These are phyloP conservation scores for Myripristis jacobus DNA, from an alignment of 2,797 vertebrate species.

Conservation along the genomic window DNA sequence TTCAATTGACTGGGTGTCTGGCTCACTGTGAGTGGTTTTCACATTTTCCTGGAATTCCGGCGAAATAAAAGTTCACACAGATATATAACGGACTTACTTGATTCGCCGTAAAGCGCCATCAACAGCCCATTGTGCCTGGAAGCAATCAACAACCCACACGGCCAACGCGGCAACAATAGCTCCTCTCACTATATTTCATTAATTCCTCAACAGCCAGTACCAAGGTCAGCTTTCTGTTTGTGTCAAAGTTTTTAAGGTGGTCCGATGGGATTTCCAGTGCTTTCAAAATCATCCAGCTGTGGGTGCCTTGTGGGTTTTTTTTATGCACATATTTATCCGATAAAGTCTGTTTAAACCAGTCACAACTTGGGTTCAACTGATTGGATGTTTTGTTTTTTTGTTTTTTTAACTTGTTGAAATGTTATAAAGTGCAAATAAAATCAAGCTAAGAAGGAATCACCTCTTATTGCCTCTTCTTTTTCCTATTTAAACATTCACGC, in stretches of 20 bases:
- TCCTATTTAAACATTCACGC: neutral
- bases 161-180: neutral
- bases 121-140: slow-evolving; percentile 31
- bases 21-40: slow-evolving; percentile 24
- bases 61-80: slow-evolving; percentile 33
- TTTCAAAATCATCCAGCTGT: too few relatives aligned
- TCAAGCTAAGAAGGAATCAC: neutral
- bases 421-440: neutral
- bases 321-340: too few relatives aligned
- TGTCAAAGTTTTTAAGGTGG: slow-evolving; percentile 13
- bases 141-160: slow-evolving; percentile 4
- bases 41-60: slow-evolving; percentile 52
- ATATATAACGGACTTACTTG: slow-evolving; percentile 28
- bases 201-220: slow-evolving; percentile 45
- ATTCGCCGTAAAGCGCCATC: slow-evolving; percentile 39
- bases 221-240: neutral
- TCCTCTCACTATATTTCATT: slow-evolving; percentile 21
- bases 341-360: too few relatives aligned
- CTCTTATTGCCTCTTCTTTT: too few relatives aligned
- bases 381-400: too few relatives aligned
- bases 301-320: too few relatives aligned
- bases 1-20: neutral
- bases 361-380: too few relatives aligned
- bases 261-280: neutral
- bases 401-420: too few relatives aligned